These are phyloP conservation scores for Entomobrya proxima DNA, from an alignment of 2,888 invertebrate species.

Conservation along the genomic window DNA sequence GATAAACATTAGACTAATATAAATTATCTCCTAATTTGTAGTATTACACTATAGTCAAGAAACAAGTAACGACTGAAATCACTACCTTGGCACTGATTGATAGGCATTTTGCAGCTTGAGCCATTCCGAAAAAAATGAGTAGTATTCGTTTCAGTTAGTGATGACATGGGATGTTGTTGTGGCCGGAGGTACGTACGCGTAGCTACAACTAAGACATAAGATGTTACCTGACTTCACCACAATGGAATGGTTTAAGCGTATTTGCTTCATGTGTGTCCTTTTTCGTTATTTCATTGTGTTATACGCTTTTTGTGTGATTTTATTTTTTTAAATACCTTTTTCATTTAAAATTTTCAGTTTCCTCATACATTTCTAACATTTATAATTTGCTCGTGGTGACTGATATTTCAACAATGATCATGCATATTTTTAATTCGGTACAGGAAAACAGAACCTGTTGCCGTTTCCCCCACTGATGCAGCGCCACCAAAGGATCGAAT, in stretches of 20 bases:
- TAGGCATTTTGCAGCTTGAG: background rate
- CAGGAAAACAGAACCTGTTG: constrained; percentile 52
- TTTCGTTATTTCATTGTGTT: constrained; percentile 18
- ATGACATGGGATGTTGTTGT: constrained; percentile 59
- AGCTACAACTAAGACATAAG: background rate
- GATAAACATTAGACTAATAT: too few species aligned
- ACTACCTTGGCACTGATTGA: constrained; percentile 3
- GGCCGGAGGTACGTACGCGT: constrained; percentile 34
- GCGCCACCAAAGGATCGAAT: constrained; percentile 14
- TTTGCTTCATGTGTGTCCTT: constrained; percentile 27
- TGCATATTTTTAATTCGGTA: background rate
- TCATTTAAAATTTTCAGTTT: background rate
- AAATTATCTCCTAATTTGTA: background rate
- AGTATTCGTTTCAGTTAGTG: constrained; percentile 30
- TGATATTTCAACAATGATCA: background rate
- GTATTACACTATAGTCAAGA: background rate
- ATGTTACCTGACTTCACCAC: background rate
- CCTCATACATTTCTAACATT: background rate
- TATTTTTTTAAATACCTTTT: background rate
- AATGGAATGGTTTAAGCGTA: constrained; percentile 3
- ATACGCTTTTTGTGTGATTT: constrained; percentile 26
- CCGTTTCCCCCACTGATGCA: constrained; percentile 23
- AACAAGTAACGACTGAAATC: background rate
- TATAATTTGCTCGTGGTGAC: background rate
- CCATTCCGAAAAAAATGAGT: constrained; percentile 10